Evolutionary conservation across 2,888 invertebrate genomes (phyloP), one percentile per base, ranked within the genome.

Genomic region (Panzeria rudis): DNA sequence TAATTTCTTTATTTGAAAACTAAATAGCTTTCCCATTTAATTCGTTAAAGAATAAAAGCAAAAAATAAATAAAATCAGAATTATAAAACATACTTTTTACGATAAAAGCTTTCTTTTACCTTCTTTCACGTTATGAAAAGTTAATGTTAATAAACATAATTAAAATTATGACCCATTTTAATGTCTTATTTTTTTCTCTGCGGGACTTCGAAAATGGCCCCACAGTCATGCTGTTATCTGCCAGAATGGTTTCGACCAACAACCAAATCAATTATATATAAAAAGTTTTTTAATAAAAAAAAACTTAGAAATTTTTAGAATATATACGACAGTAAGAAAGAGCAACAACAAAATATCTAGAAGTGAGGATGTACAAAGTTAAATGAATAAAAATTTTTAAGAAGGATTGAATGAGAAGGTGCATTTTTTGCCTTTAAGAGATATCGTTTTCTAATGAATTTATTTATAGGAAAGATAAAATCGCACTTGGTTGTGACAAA

Each of bases 61-160:
- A 32, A 56, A n/a, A 56, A 7, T 7, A 15, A 54, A 29, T 8
- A n/a, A 8, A 9, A 29, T 52, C 5, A 15, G 32, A 32, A 17
- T 32, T 17, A 59, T 32, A 32, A 9, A 59, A n/a, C 8, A 32
- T 17, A 32, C 5, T 35, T 32, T 59, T 17, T 41, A 13, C 25
- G 23, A 23, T 11, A 23, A 50, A 50, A 23, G 11, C 13, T 13
- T 2, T 9, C 5, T 13, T 23, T 17, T 72, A 32, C 20, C n/a
- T 59, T 32, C 20, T 8, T 32, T 44, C 20, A 32, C 13, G 2
- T 1, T 47, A 25, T 32, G 44, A 64, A 15, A 17, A 54, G 11
- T 66, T 54, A 54, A 64, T 66, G n/a, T 41, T 54, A 32, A 66
- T 54, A 44, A 23, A 76, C 52, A 38, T 71, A 54, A 71, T 56